Evolutionary conservation across 2,113 vertebrate species (phyloP), one percentile per base, ranked within the genome.

Genomic region (Apteryx mantelli): DNA sequence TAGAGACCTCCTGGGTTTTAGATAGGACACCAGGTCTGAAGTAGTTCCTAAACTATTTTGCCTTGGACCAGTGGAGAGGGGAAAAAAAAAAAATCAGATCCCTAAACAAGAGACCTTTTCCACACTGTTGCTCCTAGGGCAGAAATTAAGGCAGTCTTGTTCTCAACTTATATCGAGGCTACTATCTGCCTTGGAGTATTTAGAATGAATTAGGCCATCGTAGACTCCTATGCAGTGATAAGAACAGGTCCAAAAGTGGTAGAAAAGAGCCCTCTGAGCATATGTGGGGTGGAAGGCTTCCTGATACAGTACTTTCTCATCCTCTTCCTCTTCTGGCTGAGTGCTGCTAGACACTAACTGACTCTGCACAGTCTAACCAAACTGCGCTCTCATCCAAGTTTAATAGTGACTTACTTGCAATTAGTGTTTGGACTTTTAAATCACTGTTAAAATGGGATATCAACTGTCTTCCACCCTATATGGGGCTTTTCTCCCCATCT

Each of bases 381-480:
- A 65, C 44, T 11, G 63, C 17, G 2, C 87, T 61, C 28, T 89
- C 83, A 53, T 5, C 13, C 2, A 14, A 75, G 38, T 76, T 88
- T 44, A 56, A 61, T 44, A 76, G 48, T 58, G 44, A 91, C 74
- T 83, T 38, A 66, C 76, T 84, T 89, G 44, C 61, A 63, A 26
- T 91, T 93, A 83, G 68, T 11, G n/a, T 63, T 88, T 93, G 65
- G 73, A 83, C 73, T 91, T 52, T 71, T 81, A 79, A 94, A 65
- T 91, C 81, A 82, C 69, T 61, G 61, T 78, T 85, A 34, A 87
- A 93, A 78, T 65, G 83, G 70, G 69, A 87, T 93, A 65, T 66
- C 61, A 93, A 81, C 76, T 81, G 96, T 96, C 94, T 95, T 96
- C 96, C 95, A 91, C 91, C 71, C 36, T 88, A 1, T 20, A 28